Evolutionary conservation across 2,113 vertebrate species (phyloP).

Genomic region (Cololabis saira): DNA sequence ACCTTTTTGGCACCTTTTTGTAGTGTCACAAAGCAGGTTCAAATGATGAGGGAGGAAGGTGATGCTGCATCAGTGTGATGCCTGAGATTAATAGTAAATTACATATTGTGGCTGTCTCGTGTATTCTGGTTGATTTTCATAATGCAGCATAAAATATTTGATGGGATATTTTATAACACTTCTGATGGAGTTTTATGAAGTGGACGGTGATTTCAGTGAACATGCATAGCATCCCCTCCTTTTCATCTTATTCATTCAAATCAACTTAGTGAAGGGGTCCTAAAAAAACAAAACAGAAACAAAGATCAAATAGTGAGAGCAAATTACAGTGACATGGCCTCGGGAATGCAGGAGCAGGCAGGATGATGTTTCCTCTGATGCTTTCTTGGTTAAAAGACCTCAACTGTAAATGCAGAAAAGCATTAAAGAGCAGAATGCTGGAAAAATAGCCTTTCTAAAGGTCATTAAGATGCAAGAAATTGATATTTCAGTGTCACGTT

Average conservation of each 20-base stretch:
- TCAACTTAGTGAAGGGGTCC: background rate
- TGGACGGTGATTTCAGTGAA: background rate
- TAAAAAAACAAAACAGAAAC: background rate
- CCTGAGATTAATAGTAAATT: background rate
- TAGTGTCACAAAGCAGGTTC: no score
- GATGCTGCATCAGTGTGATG: background rate
- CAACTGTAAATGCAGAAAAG: conserved; percentile 5
- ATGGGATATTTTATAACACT: conserved; percentile 2
- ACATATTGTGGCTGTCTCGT: background rate
- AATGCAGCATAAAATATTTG: conserved; percentile 5
- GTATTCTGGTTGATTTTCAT: background rate
- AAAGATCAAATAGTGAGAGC: background rate
- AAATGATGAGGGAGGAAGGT: background rate
- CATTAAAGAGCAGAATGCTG: background rate
- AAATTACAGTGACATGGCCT: background rate
- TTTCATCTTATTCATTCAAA: conserved; percentile 16
- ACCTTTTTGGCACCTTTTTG: no score
- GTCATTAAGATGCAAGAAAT: conserved; percentile 15
- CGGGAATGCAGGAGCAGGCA: conserved; percentile 11
- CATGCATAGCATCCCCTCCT: background rate
- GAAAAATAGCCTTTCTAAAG: background rate
- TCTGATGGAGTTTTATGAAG: conserved; percentile 12
- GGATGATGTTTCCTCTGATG: background rate
- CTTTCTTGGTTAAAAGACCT: conserved; percentile 2
- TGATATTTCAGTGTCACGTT: background rate